phyloP scores from a whole-genome alignment of 2,888 invertebrate genomes.

The Tetranychus piercei region DNA sequence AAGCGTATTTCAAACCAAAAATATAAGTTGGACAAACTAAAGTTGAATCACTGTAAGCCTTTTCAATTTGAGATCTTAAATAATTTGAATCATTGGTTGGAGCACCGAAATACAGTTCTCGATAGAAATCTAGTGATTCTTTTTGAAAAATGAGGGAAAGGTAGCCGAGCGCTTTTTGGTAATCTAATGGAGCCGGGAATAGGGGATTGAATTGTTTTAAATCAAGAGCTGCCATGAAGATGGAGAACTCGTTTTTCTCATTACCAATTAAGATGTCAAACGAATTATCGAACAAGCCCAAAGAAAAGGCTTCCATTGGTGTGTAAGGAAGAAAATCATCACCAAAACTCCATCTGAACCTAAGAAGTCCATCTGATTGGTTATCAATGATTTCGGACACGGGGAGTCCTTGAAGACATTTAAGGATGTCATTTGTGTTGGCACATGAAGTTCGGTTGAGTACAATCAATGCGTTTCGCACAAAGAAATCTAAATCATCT shows the following conservation, averaged over 20 bases:
- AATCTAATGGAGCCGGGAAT: background rate
- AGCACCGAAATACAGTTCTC: background rate
- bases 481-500: background rate
- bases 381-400: background rate
- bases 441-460: background rate
- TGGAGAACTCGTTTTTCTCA: conserved; percentile 8
- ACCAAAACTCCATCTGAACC: background rate
- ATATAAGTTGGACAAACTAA: background rate
- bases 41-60: background rate
- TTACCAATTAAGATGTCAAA: background rate
- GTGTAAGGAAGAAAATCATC: background rate
- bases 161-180: background rate
- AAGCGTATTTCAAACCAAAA: background rate
- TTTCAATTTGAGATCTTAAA: background rate
- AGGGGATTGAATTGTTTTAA: background rate
- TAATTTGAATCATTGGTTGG: background rate
- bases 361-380: background rate
- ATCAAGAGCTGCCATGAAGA: background rate
- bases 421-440: background rate
- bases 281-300: background rate
- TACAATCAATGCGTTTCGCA: background rate
- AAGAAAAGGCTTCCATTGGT: background rate
- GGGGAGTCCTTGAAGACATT: background rate
- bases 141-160: background rate
- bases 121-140: background rate